A percentile compares a stretch with the other conserved stretches of the same genome.
phyloP scores from a whole-genome alignment of 2,797 vertebrate genomes.

The Prionace glauca region DNA sequence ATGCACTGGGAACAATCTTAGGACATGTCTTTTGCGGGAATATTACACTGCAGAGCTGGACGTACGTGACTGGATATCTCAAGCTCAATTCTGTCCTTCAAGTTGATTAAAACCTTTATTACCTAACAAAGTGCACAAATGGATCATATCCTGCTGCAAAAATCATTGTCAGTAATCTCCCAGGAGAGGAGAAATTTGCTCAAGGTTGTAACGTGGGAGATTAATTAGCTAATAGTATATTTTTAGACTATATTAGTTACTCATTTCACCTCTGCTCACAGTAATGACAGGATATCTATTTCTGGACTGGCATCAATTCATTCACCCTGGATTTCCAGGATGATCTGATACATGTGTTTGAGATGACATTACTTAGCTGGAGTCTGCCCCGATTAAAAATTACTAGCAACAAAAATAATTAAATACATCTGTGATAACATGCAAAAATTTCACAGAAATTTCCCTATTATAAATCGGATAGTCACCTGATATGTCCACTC shows the following conservation, averaged over 20 bases:
- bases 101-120: background rate
- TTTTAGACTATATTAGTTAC: background rate
- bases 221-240: background rate
- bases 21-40: background rate
- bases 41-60: background rate
- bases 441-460: background rate
- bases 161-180: background rate
- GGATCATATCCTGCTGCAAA: background rate
- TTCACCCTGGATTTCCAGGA: background rate
- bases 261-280: background rate
- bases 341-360: no score
- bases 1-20: background rate
- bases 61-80: background rate
- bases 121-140: background rate
- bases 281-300: background rate
- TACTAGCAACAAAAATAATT: background rate
- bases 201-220: background rate
- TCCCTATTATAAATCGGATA: background rate
- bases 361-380: background rate
- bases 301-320: background rate
- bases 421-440: no score
- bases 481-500: background rate
- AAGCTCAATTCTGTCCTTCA: background rate
- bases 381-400: background rate
- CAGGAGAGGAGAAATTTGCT: background rate